Conservation (phyloP, 1,140 invertebrate species). For the Platyscapa corneri region DNA sequence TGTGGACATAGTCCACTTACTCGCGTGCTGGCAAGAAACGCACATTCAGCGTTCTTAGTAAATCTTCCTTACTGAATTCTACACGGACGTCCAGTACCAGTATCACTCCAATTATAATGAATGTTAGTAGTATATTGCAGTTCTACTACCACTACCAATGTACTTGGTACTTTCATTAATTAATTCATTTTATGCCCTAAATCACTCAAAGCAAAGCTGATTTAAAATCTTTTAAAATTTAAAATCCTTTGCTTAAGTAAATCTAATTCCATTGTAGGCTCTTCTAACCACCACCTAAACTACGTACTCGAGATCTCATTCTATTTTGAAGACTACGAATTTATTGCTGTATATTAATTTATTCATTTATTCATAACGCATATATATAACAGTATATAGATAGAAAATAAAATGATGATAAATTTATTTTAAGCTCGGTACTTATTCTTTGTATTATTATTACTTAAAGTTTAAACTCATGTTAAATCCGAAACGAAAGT, state of each 20-base stretch:
- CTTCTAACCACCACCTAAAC: not conserved
- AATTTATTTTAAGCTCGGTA: constrained; percentile 1
- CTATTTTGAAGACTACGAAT: not conserved
- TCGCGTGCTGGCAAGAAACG: not conserved
- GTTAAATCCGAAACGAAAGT: not conserved
- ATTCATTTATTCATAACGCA: not conserved
- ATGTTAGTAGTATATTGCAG: not conserved
- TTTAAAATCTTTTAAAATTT: no score
- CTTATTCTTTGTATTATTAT: not conserved
- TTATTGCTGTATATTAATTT: constrained; percentile 27
- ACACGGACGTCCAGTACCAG: not conserved
- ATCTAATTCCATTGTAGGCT: constrained; percentile 25
- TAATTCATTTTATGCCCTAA: constrained; percentile 40
- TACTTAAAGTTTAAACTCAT: no score
- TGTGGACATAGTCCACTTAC: constrained; percentile 47
- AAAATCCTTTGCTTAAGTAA: constrained; percentile 44
- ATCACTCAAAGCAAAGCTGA: constrained; percentile 42
- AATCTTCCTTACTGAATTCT: constrained; percentile 49
- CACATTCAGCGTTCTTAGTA: constrained; percentile 17
- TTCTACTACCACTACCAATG: not conserved
- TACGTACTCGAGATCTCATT: not conserved
- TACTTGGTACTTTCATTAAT: constrained; percentile 41
- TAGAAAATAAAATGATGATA: constrained; percentile 11
- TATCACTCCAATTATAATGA: not conserved
- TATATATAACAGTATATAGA: no score